Conservation (phyloP, 1,140 invertebrate species). For the Ostrea denselamellosa region DNA sequence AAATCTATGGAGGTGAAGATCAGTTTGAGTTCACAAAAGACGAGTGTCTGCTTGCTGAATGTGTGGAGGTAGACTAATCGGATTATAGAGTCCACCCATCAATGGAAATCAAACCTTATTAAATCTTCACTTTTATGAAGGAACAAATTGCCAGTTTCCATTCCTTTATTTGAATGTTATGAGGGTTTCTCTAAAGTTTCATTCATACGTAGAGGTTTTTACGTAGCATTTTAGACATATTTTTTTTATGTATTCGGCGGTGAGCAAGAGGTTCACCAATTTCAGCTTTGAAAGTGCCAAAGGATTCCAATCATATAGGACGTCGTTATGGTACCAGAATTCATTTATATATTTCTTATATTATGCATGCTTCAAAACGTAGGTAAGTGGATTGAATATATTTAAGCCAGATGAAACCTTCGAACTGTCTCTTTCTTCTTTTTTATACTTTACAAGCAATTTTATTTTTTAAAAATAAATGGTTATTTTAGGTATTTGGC, state of each 20-base stretch:
- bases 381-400: background rate
- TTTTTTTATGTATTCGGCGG: background rate
- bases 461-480: too few species aligned
- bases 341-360: background rate
- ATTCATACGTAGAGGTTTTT: background rate
- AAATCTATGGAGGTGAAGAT: constrained; percentile 6
- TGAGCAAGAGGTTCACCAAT: background rate
- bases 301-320: background rate
- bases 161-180: background rate
- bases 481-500: too few species aligned
- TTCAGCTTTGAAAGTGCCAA: background rate
- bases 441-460: background rate
- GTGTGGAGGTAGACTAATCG: background rate
- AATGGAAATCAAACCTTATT: background rate
- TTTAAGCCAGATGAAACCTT: background rate
- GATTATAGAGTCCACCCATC: background rate
- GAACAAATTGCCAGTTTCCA: background rate
- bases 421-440: background rate
- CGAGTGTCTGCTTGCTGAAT: background rate
- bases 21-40: background rate
- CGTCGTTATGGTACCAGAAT: background rate
- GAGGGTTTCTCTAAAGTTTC: background rate
- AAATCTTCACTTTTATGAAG: background rate
- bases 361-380: background rate
- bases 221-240: background rate